These are phyloP conservation scores for Pheosia gnoma DNA, from an alignment of 2,888 invertebrate genomes.

Conservation along the genomic window DNA sequence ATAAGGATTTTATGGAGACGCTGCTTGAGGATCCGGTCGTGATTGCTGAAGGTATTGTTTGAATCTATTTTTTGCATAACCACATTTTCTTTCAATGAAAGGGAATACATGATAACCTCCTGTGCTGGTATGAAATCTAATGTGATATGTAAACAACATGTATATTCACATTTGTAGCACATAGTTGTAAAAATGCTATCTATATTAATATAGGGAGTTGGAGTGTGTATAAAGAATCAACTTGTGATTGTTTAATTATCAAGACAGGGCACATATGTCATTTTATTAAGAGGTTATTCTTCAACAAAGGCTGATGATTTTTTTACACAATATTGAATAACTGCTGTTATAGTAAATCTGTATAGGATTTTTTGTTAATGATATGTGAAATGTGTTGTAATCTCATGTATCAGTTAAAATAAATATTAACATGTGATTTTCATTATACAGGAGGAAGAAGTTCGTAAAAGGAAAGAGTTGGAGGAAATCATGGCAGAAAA, in stretches of 20 bases:
- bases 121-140: constrained; percentile 1
- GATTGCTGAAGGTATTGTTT: constrained; percentile 82
- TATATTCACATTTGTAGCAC: neutral
- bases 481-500: constrained; percentile 99
- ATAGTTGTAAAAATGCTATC: neutral
- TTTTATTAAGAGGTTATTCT: neutral
- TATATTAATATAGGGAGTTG: constrained; percentile 5
- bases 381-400: neutral
- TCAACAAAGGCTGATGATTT: neutral
- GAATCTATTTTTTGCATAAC: constrained; percentile 80
- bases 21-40: constrained; percentile 78
- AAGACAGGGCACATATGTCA: neutral
- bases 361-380: neutral
- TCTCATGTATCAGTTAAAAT: neutral
- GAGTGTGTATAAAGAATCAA: neutral
- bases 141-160: constrained; percentile 8
- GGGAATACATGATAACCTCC: constrained; percentile 26
- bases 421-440: constrained; percentile 70
- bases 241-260: constrained; percentile 2
- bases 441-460: constrained; percentile 98
- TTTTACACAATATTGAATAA: neutral
- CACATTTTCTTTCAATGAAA: constrained; percentile 56
- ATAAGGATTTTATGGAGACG: constrained; percentile 80
- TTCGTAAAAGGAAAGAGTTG: constrained; percentile 96
- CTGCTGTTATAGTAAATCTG: neutral